These are phyloP conservation scores for Sinohyriopsis cumingii DNA, from an alignment of 2,888 invertebrate species.

Conservation along the genomic window DNA sequence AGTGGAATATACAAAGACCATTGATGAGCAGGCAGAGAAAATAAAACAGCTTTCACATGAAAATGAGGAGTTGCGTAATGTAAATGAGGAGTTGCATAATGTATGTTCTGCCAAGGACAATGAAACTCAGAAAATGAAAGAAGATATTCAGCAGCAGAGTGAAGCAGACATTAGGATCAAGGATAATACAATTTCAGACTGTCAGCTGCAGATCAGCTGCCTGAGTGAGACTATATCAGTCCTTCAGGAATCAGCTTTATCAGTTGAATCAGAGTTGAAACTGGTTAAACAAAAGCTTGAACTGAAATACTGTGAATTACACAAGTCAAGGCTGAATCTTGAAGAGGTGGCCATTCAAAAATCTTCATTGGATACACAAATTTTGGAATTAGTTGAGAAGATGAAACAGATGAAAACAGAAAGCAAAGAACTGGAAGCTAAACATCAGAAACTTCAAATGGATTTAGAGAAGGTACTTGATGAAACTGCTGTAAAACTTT, in stretches of 20 bases:
- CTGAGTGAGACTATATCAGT: background rate
- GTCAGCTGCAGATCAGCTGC: background rate
- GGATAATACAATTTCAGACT: too few relatives aligned
- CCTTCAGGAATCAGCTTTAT: background rate
- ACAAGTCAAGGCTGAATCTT: too few relatives aligned
- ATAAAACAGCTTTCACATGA: background rate
- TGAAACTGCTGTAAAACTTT: constrained; percentile 14
- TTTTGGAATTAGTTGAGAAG: background rate
- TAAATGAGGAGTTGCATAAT: constrained; percentile 3
- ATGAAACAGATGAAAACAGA: constrained; percentile 3
- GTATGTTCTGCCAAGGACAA: background rate
- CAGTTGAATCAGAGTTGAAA: background rate
- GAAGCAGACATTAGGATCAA: background rate
- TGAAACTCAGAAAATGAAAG: constrained; percentile 2
- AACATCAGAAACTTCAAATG: constrained; percentile 19
- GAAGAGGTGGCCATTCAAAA: background rate
- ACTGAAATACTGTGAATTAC: background rate
- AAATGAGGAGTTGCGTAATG: constrained; percentile 2
- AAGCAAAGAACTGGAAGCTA: constrained; percentile 20
- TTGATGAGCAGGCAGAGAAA: background rate
- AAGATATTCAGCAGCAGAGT: background rate
- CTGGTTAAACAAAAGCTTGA: background rate
- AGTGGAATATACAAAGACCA: too few relatives aligned
- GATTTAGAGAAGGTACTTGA: constrained; percentile 14
- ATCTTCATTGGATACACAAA: background rate